Base-by-base conservation (phyloP, 2,113 vertebrate species). In the Phasianus colchicus region DNA sequence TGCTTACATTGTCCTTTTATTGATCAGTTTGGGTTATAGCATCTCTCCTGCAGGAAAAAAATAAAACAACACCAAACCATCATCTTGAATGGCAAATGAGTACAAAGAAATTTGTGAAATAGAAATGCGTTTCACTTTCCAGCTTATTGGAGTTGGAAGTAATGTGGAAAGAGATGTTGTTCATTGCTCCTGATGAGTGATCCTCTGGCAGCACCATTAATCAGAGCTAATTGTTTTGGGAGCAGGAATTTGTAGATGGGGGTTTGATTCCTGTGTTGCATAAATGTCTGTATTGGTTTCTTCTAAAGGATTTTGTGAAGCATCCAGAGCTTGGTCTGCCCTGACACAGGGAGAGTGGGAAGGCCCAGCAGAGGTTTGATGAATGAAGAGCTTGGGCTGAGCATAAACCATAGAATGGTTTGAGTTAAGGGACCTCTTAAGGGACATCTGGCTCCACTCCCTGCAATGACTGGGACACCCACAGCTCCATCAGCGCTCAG, bases 111-210 rank as follows among this genome's bases (percentile, higher is more conserved):
- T 7, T 63, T 3, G 0, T 9, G 6, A 17, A 13, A 55, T 61
- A 61, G 55, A 77, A 88, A 21, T 20, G 3, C 15, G 9, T 36
- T 95, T 88, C 61, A 14, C 40, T 88, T 77, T 55, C 30, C 70
- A 86, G 82, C 89, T 93, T 81, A 67, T 40, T 4, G 17, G 87
- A 92, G 72, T 9, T 94, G 86, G 89, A 94, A 89, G 66, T 42
- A 10, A 69, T 2, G 61, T 64, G 89, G 82, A 85, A 80, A 92
- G 85, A 71, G 85, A 74, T 89, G 93, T 91, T 92, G 78, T 85
- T 94, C 30, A 85, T 95, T 86, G 11, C 60, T 67, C 32, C 89
- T 89, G 89, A 91, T 92, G 93, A 92, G 95, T 92, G 93, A 96
- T 92, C 10, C 69, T 81, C 67, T 89, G 91, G 85, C 89, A 92